Percentiles rank a stretch among this genome's conserved stretches.
Conservation (phyloP, 1,140 invertebrate species). For the Sarcophaga bullata region DNA sequence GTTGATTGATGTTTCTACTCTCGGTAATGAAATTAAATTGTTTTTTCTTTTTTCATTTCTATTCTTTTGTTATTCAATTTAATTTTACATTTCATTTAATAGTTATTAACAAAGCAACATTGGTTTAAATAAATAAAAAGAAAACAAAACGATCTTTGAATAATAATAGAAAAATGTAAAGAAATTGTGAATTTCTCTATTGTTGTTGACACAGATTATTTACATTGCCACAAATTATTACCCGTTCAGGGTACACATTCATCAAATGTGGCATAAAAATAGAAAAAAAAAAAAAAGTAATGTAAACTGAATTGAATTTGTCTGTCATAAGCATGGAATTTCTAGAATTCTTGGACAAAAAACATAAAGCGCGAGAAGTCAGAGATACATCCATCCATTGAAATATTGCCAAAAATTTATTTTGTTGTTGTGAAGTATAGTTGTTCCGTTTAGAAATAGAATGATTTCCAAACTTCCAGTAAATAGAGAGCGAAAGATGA, state of each 20-base stretch:
- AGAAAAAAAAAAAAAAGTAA: background rate
- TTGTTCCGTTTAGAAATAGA: no score
- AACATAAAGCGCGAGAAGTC: no score
- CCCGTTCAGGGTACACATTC: background rate
- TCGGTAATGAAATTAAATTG: no score
- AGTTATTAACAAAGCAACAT: no score
- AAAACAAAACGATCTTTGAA: no score
- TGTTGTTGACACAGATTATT: slow-evolving; percentile 21
- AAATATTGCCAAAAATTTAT: no score
- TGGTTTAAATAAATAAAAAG: no score
- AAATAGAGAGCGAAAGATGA: no score
- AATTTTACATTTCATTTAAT: background rate
- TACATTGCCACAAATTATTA: slow-evolving; percentile 3
- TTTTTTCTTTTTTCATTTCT: background rate
- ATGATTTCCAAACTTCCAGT: no score
- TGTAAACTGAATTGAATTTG: background rate
- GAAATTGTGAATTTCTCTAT: background rate
- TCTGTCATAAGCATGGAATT: background rate
- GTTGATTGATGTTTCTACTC: background rate
- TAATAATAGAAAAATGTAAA: no score
- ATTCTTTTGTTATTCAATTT: slow-evolving; percentile 15
- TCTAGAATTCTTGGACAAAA: background rate
- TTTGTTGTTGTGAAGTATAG: no score
- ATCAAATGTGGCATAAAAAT: background rate
- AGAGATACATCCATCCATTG: no score